Conservation (phyloP, 2,888 invertebrate genomes). For the Caenorhabditis zanzibari region DNA sequence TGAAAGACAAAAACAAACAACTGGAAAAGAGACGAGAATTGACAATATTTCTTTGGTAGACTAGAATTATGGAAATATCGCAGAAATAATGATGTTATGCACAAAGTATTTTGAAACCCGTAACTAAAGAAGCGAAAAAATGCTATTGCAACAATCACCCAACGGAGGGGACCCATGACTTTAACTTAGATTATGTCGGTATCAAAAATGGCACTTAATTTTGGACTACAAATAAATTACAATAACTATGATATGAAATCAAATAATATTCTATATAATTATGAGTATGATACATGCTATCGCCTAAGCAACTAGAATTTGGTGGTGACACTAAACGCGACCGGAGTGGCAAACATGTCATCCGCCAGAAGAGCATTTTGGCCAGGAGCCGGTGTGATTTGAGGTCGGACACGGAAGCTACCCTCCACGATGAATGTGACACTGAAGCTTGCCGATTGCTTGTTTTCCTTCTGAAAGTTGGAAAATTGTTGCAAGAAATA, state of each 20-base stretch:
- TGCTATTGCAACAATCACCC: constrained; percentile 47
- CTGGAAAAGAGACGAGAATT: constrained; percentile 17
- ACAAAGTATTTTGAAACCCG: constrained; percentile 23
- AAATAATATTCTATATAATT: constrained; percentile 5
- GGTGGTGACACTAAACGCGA: constrained; percentile 71
- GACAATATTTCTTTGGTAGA: constrained; percentile 23
- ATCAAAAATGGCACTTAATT: not conserved
- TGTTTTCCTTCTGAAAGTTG: constrained; percentile 47
- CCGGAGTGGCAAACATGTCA: constrained; percentile 72
- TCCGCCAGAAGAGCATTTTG: constrained; percentile 66
- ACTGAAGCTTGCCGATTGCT: constrained; percentile 38
- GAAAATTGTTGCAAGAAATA: too few species aligned
- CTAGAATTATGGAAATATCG: constrained; percentile 27
- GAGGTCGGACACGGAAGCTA: constrained; percentile 73
- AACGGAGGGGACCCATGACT: constrained; percentile 27
- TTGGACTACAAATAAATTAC: constrained; percentile 18
- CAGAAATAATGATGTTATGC: not conserved
- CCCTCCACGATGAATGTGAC: constrained; percentile 79
- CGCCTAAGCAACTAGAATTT: constrained; percentile 40
- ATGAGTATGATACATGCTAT: not conserved
- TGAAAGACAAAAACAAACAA: constrained; percentile 45
- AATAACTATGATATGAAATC: not conserved
- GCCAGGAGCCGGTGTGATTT: constrained; percentile 67
- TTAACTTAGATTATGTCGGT: constrained; percentile 53
- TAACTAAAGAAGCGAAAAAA: constrained; percentile 40